Conservation (phyloP, 53 echinoderm and acorn worm genomes). For the Stichopus horrens region DNA sequence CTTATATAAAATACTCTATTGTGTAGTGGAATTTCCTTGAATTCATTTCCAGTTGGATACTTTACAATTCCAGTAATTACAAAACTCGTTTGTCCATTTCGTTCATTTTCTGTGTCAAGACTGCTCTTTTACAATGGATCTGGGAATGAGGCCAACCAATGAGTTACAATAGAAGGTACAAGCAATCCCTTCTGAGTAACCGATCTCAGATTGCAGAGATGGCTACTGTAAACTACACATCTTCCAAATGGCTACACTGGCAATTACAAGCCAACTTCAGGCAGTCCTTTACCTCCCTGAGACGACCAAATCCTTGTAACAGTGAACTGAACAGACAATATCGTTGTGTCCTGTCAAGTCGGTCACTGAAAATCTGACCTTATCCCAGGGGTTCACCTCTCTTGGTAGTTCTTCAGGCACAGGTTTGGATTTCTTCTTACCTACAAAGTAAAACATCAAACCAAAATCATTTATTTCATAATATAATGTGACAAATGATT, state of each 20-base stretch:
- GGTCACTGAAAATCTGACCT: conserved; percentile 59
- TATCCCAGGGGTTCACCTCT: conserved; percentile 61
- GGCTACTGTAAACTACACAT: background rate
- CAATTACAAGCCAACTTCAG: background rate
- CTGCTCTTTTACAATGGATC: no score
- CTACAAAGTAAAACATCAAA: background rate
- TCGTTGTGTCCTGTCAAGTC: conserved; percentile 91
- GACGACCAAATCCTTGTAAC: conserved; percentile 61
- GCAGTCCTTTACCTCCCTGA: conserved; percentile 74
- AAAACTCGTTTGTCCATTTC: no score
- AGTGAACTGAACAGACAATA: conserved; percentile 71
- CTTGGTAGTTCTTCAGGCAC: background rate
- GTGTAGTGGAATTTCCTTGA: no score
- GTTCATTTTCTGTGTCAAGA: no score
- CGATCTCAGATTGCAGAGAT: no score
- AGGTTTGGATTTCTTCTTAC: background rate
- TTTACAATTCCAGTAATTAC: no score
- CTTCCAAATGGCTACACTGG: background rate
- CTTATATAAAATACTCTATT: no score
- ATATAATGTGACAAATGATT: background rate
- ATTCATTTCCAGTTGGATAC: no score
- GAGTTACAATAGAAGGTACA: no score
- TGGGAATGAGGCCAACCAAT: no score
- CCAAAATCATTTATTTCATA: background rate
- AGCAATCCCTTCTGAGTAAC: no score